Percentiles rank a stretch among this genome's conserved stretches.
phyloP scores from a whole-genome alignment of 2,888 invertebrate genomes.

The Diarsia dahlii region DNA sequence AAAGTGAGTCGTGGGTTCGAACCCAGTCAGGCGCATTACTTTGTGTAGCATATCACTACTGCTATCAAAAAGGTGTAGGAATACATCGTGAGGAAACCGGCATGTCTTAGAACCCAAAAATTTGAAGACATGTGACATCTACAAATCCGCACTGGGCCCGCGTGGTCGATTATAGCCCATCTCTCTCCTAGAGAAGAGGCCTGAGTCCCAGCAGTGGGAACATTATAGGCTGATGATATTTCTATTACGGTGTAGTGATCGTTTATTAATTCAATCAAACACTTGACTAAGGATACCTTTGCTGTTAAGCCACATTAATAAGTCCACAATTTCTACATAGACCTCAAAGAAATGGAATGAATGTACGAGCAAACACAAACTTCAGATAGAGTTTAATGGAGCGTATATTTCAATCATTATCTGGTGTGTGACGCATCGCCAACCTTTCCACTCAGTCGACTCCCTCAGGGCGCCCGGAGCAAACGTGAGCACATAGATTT shows the following conservation, averaged over 20 bases:
- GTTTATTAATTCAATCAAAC: not conserved
- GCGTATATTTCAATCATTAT: slow-evolving; percentile 16
- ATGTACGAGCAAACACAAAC: not conserved
- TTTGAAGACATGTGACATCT: no score
- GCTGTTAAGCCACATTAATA: not conserved
- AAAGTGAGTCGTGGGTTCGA: no score
- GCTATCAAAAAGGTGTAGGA: no score
- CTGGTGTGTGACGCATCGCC: slow-evolving; percentile 25
- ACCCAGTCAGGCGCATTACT: no score
- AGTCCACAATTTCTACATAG: not conserved
- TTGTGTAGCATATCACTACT: no score
- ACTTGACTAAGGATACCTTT: not conserved
- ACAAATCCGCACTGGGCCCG: no score
- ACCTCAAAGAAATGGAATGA: not conserved
- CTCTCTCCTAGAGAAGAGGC: no score
- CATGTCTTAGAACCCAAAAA: no score
- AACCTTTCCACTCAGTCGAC: slow-evolving; percentile 22
- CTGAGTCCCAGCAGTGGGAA: no score
- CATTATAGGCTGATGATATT: no score
- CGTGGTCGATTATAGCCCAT: no score
- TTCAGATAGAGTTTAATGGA: not conserved
- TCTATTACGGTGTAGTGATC: not conserved
- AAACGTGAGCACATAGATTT: slow-evolving; percentile 1
- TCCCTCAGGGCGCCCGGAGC: not conserved
- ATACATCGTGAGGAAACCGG: no score